Evolutionary conservation across 1,140 invertebrate genomes (phyloP), one percentile per base, ranked within the genome.

Genomic region (Manduca sexta): DNA sequence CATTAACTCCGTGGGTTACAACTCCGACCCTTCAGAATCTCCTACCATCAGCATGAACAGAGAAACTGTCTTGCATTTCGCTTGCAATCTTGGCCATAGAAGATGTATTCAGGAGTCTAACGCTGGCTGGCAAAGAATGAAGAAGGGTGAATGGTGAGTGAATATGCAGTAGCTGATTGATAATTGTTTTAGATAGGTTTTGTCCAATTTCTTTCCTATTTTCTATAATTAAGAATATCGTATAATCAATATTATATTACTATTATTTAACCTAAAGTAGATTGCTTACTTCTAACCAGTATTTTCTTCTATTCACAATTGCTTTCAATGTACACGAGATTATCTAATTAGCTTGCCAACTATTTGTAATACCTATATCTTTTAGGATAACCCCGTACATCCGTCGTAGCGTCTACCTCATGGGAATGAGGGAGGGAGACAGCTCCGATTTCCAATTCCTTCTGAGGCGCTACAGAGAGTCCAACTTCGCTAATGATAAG

Each of bases 401-500:
- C 13, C 70, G 78, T 37, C 76, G 74, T 31, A 71, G 68, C 41
- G 75, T 90, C 7, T 91, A 90, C 56, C 88, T 90, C 31, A 87
- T 84, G 3, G 87, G 88, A 1, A 54, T 91, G 11, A 84, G 81
- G 48, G 61, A 88, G 47, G 89, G 88, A 2, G 76, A 59, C 2
- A 54, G 56, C n/a, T 62, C 69, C 7, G 88, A 90, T 54, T 91
- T 89, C 84, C 52, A 88, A 1, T 90, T 88, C 45, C 60, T 90
- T 1, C 83, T 88, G 38, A 59, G 84, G 1, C 75, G 83, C 21
- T 90, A 89, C 51, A 60, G 63, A 30, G 48, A 64, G 0, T 85
- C 87, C 0, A 87, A 87, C 37, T 87, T 86, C 42, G 87, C 87
- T 2, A 86, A 88, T 0, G 89, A 91, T 49, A 87, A 89, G 58